Base-by-base conservation (phyloP, 2,113 vertebrate species). In the Leucopsar rothschildi region DNA sequence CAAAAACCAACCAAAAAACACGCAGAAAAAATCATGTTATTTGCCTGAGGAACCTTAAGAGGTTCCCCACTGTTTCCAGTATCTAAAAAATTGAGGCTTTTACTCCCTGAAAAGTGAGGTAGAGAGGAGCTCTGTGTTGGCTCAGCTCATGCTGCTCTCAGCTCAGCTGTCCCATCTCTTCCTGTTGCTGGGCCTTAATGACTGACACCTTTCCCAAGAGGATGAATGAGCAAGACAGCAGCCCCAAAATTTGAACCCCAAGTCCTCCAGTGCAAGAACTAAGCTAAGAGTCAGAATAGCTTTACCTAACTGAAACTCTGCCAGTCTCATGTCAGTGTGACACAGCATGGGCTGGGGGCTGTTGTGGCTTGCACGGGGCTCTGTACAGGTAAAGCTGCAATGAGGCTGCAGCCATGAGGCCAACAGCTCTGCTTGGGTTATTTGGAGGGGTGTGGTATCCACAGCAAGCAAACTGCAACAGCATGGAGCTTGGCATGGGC, bases 361-460 rank as follows among this genome's bases (percentile, higher is more conserved):
- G 33, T 52, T 47, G 39, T n/a, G 35, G 29, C 65, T 77, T 69
- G 31, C 45, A 44, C 0, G 0, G 82, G 61, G 44, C 21, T 77
- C 49, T 19, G n/a, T 12, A 4, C 60, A 68, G 21, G 37, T 35
- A 53, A 1, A 11, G 72, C 57, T 83, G 40, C 44, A 49, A 42
- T 0, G 11, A 27, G 29, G 27, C 9, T 13, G 28, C 25, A 39
- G 63, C 13, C 0, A 0, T 10, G 8, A 69, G 24, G 45, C 47
- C 69, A 59, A 2, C 0, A 0, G 35, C 56, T 68, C 39, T 0
- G 0, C 27, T 33, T 12, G 8, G 33, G 21, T 68, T 86, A 49
- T 23, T 49, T 3, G 2, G 17, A 53, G 49, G 14, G 57, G 13
- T 12, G 40, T 31, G 50, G 60, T 35, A 44, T 19, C 21, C 55